Evolutionary conservation across 2,113 vertebrate species (phyloP), one percentile per base, ranked within the genome.

Genomic region (Okapia johnstoni): DNA sequence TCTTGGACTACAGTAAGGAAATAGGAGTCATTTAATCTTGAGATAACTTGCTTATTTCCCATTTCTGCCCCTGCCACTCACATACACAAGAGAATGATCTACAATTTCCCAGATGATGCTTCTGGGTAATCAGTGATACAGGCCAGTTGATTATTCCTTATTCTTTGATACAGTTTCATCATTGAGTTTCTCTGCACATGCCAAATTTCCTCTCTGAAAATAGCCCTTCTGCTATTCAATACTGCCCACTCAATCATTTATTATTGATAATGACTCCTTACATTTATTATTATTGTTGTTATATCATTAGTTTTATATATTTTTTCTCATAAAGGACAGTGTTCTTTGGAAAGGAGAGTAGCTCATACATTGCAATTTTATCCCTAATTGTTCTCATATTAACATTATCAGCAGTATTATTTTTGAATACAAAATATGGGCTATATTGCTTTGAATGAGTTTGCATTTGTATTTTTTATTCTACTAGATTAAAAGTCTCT

Each of bases 361-460:
- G 33, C 77, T 91, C 43, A 48, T 8, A 30, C 2, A 1, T 11
- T 43, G 26, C 28, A 54, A 19, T 63, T 95, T 92, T 92, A 48
- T 1, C 43, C 10, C 14, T 95, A 90, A 85, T 54, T 76, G 36
- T 81, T 33, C 43, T 87, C 55, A 46, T 33, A 17, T 25, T 50
- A 57, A 93, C 52, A 60, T 16, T 79, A 50, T 89, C 83, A 97
- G 81, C 94, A 80, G 16, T 55, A 43, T 48, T 97, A 95, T 86
- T 97, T 97, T 88, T 92, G 26, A 94, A 79, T 66, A 36, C 36
- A 90, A 94, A 97, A 33, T 80, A 76, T 36, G 28, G 63, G 33
- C 79, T 84, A 15, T 28, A 46, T 80, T 43, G 58, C 66, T 94
- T 79, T 84, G 57, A 86, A 25, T 94, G 57, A 61, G 26, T 83